Conservation (phyloP, 2,797 vertebrate genomes). For the Syngnathus acus region DNA sequence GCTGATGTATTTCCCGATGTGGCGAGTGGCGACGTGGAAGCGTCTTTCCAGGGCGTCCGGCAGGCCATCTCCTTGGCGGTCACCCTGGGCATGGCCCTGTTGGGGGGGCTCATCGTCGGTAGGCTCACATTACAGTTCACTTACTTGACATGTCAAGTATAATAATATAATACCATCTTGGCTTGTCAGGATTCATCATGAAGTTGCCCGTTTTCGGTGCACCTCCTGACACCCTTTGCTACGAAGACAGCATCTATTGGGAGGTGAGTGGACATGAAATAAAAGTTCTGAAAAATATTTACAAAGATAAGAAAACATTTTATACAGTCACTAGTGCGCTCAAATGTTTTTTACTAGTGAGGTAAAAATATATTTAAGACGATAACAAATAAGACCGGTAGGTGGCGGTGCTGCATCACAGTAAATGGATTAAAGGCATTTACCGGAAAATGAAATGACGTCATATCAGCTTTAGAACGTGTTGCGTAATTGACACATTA, state of each 20-base stretch:
- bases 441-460: background rate
- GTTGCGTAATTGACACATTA: background rate
- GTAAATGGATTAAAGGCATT: background rate
- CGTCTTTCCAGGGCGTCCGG: conserved; percentile 53
- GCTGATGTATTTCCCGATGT: conserved; percentile 71
- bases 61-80: conserved; percentile 75
- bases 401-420: background rate
- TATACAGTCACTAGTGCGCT: background rate
- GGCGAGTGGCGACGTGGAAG: fast-evolving
- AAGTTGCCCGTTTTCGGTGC: conserved; percentile 66
- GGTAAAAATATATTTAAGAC: background rate
- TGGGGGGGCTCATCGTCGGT: conserved; percentile 81
- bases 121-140: conserved; percentile 22
- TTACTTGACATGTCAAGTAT: too few relatives aligned
- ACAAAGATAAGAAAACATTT: too few relatives aligned
- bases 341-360: background rate
- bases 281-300: too few relatives aligned
- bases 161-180: background rate
- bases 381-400: background rate
- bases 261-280: conserved; percentile 69
- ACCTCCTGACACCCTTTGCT: conserved; percentile 62
- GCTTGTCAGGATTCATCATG: conserved; percentile 72
- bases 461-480: background rate
- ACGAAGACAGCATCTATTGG: conserved; percentile 73
- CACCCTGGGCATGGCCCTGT: conserved; percentile 71